These are phyloP conservation scores for Marmota flaviventris DNA, from an alignment of 2,113 vertebrate species.

Conservation along the genomic window DNA sequence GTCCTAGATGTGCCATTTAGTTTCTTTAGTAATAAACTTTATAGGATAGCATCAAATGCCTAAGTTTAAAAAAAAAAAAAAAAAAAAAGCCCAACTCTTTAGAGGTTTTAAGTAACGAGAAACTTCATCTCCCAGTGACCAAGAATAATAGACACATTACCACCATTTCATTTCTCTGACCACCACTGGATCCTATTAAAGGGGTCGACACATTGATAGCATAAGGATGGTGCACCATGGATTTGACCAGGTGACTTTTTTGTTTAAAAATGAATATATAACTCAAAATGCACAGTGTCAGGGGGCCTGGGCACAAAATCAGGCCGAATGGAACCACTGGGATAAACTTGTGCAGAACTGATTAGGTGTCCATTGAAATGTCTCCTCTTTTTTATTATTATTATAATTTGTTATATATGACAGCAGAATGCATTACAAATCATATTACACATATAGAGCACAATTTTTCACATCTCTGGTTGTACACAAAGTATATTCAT, in stretches of 20 bases:
- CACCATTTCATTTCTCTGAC: neutral
- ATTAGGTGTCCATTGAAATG: neutral
- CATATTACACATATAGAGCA: no score
- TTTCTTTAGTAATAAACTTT: neutral
- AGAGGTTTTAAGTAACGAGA: neutral
- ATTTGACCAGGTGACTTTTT: neutral
- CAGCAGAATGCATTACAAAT: no score
- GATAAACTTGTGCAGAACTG: neutral
- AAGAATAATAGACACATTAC: neutral
- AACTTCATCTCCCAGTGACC: neutral
- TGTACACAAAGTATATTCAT: no score
- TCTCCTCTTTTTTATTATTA: neutral
- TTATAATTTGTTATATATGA: no score
- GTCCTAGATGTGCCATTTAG: neutral
- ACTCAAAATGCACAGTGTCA: neutral
- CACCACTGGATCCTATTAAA: neutral
- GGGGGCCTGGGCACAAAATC: no score
- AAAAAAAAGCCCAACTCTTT: neutral
- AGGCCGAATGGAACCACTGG: neutral
- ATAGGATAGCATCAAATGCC: neutral
- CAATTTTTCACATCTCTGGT: no score
- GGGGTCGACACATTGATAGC: neutral
- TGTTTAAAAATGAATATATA: neutral
- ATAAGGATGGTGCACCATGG: neutral
- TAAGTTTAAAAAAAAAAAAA: neutral